Conservation (phyloP, 2,888 invertebrate genomes). For the Amaurobius ferox region DNA sequence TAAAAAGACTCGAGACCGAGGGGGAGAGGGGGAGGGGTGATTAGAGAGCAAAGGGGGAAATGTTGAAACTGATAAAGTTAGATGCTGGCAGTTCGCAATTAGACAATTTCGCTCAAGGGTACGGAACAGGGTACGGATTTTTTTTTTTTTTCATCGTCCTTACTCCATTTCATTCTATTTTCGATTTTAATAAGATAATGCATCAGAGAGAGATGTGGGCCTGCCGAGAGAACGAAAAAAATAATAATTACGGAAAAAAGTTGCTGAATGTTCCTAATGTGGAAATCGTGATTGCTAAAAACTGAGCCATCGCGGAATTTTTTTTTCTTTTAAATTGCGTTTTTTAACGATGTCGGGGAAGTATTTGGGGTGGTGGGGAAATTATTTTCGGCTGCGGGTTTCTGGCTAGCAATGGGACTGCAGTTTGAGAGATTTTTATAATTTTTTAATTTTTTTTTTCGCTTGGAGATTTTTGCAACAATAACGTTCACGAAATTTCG, state of each 20-base stretch:
- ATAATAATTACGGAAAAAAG: conserved; percentile 35
- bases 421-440: background rate
- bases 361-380: conserved; percentile 42
- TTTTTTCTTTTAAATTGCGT: conserved; percentile 69
- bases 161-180: conserved; percentile 34
- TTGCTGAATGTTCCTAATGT: conserved; percentile 43
- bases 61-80: conserved; percentile 57
- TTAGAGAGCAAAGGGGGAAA: conserved; percentile 8
- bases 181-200: conserved; percentile 70
- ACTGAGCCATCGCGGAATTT: conserved; percentile 31
- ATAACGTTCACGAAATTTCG: background rate
- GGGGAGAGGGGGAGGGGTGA: too few species aligned
- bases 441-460: background rate
- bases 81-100: conserved; percentile 45
- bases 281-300: conserved; percentile 36
- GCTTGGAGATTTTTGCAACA: background rate
- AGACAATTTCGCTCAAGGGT: conserved; percentile 57
- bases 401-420: background rate
- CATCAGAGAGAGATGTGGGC: conserved; percentile 47
- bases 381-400: conserved; percentile 34
- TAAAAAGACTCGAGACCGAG: too few species aligned
- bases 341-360: conserved; percentile 50
- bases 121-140: conserved; percentile 1
- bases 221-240: background rate
- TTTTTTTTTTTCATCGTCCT: background rate